Conservation (phyloP, 2,797 vertebrate genomes). For the Menidia menidia region DNA sequence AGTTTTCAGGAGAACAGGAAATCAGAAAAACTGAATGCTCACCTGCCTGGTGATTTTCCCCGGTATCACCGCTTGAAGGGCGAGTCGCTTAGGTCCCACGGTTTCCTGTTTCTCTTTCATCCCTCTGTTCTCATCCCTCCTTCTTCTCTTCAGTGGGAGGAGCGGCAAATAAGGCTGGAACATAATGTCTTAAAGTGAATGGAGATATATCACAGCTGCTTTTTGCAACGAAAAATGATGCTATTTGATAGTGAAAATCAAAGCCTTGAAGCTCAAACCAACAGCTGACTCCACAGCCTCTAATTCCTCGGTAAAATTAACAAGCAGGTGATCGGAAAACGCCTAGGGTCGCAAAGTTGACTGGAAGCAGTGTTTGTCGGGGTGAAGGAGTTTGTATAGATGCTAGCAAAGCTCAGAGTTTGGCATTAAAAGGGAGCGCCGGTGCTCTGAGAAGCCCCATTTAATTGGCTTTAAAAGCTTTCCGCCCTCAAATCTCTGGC, state of each 20-base stretch:
- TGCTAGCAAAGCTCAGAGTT: slow-evolving; percentile 71
- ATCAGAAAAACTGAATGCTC: slow-evolving; percentile 51
- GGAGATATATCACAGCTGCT: slow-evolving; percentile 6
- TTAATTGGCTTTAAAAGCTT: slow-evolving; percentile 90
- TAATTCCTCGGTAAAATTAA: slow-evolving; percentile 53
- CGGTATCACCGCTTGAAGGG: slow-evolving; percentile 69
- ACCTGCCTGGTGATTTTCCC: slow-evolving; percentile 52
- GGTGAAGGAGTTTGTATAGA: slow-evolving; percentile 68
- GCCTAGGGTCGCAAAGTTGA: slow-evolving; percentile 54
- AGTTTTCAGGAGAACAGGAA: slow-evolving; percentile 70
- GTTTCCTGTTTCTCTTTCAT: slow-evolving; percentile 61
- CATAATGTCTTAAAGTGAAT: slow-evolving; percentile 11
- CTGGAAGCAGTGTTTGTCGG: slow-evolving; percentile 69
- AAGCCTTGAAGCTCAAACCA: slow-evolving; percentile 37
- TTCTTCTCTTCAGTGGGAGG: slow-evolving; percentile 41
- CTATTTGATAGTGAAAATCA: slow-evolving; percentile 37
- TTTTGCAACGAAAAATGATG: slow-evolving; percentile 8
- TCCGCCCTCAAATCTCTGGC: slow-evolving; percentile 85
- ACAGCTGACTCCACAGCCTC: slow-evolving; percentile 28
- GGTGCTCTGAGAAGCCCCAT: slow-evolving; percentile 84
- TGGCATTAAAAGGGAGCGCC: slow-evolving; percentile 82
- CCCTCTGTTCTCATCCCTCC: slow-evolving; percentile 53
- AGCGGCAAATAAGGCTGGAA: slow-evolving; percentile 34
- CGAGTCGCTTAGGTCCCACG: slow-evolving; percentile 55
- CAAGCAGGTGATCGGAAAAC: slow-evolving; percentile 51